These are phyloP conservation scores for Rhea pennata DNA, from an alignment of 2,113 vertebrate species.

Conservation along the genomic window DNA sequence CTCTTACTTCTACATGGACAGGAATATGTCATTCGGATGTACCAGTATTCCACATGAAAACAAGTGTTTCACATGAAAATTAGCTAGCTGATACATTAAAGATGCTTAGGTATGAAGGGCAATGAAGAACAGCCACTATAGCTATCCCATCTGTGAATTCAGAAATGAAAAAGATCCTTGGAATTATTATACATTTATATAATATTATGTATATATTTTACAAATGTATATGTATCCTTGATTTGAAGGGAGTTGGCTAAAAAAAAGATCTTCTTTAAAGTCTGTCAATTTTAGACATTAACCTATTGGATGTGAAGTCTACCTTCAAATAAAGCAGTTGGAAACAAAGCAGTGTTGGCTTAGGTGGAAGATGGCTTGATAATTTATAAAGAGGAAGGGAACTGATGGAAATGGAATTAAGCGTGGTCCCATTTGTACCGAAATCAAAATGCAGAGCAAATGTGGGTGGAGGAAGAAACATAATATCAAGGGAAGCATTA, in stretches of 20 bases:
- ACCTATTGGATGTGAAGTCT: neutral
- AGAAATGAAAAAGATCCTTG: neutral
- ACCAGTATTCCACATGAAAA: neutral
- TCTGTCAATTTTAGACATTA: neutral
- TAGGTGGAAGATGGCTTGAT: neutral
- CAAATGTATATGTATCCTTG: neutral
- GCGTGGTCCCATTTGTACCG: neutral
- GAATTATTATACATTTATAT: neutral
- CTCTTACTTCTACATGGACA: neutral
- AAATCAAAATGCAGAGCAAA: conserved; percentile 24
- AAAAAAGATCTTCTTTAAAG: neutral
- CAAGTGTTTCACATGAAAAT: neutral
- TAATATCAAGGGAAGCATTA: neutral
- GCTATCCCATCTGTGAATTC: neutral
- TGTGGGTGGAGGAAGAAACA: conserved; percentile 3
- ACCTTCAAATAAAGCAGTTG: conserved; percentile 11
- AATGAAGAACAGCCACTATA: neutral
- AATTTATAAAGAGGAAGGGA: conserved; percentile 27
- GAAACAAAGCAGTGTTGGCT: conserved; percentile 18
- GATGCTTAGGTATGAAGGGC: neutral
- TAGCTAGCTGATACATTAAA: neutral
- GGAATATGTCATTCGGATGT: neutral
- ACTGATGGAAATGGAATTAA: conserved; percentile 18
- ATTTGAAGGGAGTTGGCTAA: neutral
- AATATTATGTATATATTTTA: neutral